Percentiles rank a stretch among this genome's conserved stretches.
Evolutionary conservation across 2,888 invertebrate genomes (phyloP).

Genomic region (Fabriciana adippe): DNA sequence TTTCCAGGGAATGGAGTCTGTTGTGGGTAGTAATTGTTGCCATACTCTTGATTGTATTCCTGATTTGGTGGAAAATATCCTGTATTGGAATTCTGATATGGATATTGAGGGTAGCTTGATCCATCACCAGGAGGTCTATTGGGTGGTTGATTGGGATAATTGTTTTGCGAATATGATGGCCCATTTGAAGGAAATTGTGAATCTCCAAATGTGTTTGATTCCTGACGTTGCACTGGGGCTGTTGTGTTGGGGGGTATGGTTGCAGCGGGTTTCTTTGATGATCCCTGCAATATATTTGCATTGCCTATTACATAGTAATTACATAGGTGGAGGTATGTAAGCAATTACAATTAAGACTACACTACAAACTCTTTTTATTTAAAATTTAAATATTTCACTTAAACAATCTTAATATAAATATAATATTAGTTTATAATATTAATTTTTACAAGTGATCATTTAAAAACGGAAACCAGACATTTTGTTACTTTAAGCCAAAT

Average conservation of each 20-base stretch:
- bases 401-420: too few relatives aligned
- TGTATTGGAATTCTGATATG: constrained; percentile 63
- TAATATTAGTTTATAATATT: too few relatives aligned
- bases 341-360: too few relatives aligned
- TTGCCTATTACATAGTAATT: too few relatives aligned
- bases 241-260: constrained; percentile 76
- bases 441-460: too few relatives aligned
- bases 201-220: constrained; percentile 54
- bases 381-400: too few relatives aligned
- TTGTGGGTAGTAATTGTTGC: constrained; percentile 70
- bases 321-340: too few relatives aligned
- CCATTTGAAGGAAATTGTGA: constrained; percentile 63
- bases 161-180: constrained; percentile 60
- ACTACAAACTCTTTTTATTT: too few relatives aligned
- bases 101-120: constrained; percentile 65
- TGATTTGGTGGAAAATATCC: constrained; percentile 79
- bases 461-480: too few relatives aligned
- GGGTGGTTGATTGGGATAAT: constrained; percentile 43
- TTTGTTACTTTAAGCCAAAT: too few relatives aligned
- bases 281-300: constrained; percentile 51
- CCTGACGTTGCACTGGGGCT: constrained; percentile 50
- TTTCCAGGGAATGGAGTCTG: constrained; percentile 64
- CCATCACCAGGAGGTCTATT: constrained; percentile 53
- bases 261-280: constrained; percentile 76
- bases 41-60: constrained; percentile 70